Evolutionary conservation across 2,113 vertebrate genomes (phyloP), one percentile per base, ranked within the genome.

Genomic region (Cheilinus undulatus): DNA sequence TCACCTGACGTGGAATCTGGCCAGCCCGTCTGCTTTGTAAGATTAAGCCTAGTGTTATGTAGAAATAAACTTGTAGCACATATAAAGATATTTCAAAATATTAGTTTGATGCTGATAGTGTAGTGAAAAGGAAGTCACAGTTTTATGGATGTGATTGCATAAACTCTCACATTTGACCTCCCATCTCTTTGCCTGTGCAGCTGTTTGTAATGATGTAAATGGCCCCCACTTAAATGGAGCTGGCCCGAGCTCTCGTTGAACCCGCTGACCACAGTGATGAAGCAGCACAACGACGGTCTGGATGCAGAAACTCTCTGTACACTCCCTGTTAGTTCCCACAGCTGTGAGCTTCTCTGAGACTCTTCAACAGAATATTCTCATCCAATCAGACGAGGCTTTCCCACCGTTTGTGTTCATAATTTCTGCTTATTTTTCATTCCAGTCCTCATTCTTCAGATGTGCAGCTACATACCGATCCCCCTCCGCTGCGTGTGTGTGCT

Each of bases 361-460:
- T 68, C 74, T 58, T 40, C 78, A 60, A 48, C 66, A 62, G 67
- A 72, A 14, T 59, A 53, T 63, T 78, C 60, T 61, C 68, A 75
- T 83, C 76, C 43, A 72, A 64, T 78, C 75, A 24, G 49, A 22
- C 22, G 48, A 72, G 50, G 50, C 58, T 20, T 17, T 5, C 20
- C n/a, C 26, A 1, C 9, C 40, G 38, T 65, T 69, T 56, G 50
- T 62, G 42, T 62, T 36, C 9, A 13, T 36, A 3, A 36, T 36
- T 13, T 13, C 10, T 3, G 34, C 46, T 67, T 67, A 7, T 48
- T 61, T 48, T 65, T 52, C 50, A 62, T 50, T 83, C 48, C 63
- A 42, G 27, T 59, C 12, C 1, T 61, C 61, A 56, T 75, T 74
- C 57, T 57, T 53, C 0, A 1, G 32, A 17, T 27, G 50, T 49